Evolutionary conservation across 2,888 invertebrate species (phyloP).

Genomic region (Horisme vitalbata): DNA sequence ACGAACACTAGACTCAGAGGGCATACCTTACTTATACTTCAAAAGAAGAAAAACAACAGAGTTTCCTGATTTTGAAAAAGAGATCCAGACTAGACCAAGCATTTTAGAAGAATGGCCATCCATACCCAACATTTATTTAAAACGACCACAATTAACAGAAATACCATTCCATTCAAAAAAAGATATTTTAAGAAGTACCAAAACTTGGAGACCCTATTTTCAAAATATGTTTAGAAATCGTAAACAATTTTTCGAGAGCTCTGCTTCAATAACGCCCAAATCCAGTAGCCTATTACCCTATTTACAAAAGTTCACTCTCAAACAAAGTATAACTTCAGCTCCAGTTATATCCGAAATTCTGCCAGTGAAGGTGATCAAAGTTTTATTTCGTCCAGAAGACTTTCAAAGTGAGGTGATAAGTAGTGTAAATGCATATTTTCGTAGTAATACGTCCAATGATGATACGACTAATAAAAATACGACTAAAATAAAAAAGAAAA

Average conservation of each 20-base stretch:
- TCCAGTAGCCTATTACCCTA: neutral
- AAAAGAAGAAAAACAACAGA: no score
- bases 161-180: neutral
- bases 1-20: no score
- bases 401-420: neutral
- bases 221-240: slow-evolving; percentile 2
- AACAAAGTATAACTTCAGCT: neutral
- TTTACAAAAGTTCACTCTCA: slow-evolving; percentile 2
- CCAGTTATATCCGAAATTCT: neutral
- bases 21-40: no score
- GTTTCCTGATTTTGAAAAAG: no score
- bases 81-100: neutral
- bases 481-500: neutral
- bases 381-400: neutral
- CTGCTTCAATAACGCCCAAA: neutral
- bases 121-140: neutral
- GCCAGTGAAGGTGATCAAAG: neutral
- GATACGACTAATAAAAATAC: no score
- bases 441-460: no score
- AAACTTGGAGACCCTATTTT: slow-evolving; percentile 22
- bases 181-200: neutral
- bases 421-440: no score
- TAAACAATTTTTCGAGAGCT: neutral
- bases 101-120: neutral
- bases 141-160: neutral